Base-by-base conservation (phyloP, 2,888 invertebrate genomes). In the Drosophila nr. medialis region DNA sequence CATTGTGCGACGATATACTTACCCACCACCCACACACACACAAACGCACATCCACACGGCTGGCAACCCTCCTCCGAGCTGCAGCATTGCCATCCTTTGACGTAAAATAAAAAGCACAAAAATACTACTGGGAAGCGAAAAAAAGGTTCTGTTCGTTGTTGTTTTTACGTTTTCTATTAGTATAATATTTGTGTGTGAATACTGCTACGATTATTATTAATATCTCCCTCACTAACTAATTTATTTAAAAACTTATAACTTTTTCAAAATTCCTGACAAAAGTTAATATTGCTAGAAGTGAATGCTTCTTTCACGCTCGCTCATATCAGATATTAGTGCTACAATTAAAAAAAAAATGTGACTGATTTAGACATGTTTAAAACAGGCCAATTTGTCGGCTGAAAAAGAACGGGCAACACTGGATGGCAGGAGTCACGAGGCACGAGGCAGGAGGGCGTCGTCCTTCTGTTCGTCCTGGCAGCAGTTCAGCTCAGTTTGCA, bases 1-100 rank as follows among this genome's bases (percentile, higher is more conserved):
- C 67, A 62, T 74, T 77, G 66, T 48, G 53, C 74, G 64, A 64
- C 21, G 21, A 53, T 56, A 38, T 34, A 42, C 38, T 51, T 53
- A 45, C 4, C 18, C 34, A 32, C 38, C 24, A 54, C 48, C 62
- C 64, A 42, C 51, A 61, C 64, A 48, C 59, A 30, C 30, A 30
- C 10, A 10, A 5, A 10, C n/a, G 18, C 18, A 29, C 42, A 38
- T 15, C 27, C 11, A 59, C 30, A 54, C 49, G 60, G 58, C 55
- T 55, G 55, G 51, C 59, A 32, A 63, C 34, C 76, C 74, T 49
- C 70, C 65, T 69, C 56, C 15, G 10, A 15, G 29, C 10, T 29
- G 40, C 40, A 42, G 56, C 40, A 21, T 42, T 56, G 56, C 50
- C 34, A 30, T n/a, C 55, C 42, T 58, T 32, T 58, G 40, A 21